Percentiles rank a stretch among this genome's conserved stretches.
Conservation (phyloP, 2,113 vertebrate species). For the Sander vitreus region DNA sequence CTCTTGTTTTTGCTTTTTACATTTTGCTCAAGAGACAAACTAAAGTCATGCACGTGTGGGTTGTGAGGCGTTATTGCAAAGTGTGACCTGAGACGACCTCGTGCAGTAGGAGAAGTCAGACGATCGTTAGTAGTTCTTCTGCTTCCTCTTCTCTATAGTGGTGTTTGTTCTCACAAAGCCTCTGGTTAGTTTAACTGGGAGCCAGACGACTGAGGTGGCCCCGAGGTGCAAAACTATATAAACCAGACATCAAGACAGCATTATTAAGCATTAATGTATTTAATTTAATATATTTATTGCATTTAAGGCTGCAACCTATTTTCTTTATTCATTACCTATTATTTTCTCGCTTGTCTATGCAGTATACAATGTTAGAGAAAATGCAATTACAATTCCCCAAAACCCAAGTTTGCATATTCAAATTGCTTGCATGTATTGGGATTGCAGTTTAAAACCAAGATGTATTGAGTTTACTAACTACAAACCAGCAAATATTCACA, state of each 20-base stretch:
- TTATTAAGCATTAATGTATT: not conserved
- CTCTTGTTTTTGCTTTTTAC: not conserved
- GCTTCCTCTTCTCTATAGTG: conserved; percentile 2
- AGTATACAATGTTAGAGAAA: not conserved
- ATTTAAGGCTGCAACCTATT: not conserved
- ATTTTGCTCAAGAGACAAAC: not conserved
- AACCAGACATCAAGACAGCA: not conserved
- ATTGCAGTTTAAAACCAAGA: not conserved
- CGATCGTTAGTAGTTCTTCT: not conserved
- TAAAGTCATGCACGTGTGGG: not conserved
- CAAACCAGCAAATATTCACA: not conserved
- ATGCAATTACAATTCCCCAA: not conserved
- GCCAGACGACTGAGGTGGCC: not conserved
- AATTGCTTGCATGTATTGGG: not conserved
- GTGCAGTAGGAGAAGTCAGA: conserved; percentile 17
- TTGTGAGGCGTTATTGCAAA: not conserved
- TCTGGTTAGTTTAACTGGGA: not conserved
- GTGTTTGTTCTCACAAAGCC: not conserved
- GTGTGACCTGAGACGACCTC: conserved; percentile 1
- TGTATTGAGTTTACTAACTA: not conserved
- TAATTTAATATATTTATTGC: not conserved
- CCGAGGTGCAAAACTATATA: not conserved
- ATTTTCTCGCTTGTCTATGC: not conserved
- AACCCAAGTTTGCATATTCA: not conserved
- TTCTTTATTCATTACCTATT: not conserved